These are phyloP conservation scores for Brenthis ino DNA, from an alignment of 2,888 invertebrate genomes.

Conservation along the genomic window DNA sequence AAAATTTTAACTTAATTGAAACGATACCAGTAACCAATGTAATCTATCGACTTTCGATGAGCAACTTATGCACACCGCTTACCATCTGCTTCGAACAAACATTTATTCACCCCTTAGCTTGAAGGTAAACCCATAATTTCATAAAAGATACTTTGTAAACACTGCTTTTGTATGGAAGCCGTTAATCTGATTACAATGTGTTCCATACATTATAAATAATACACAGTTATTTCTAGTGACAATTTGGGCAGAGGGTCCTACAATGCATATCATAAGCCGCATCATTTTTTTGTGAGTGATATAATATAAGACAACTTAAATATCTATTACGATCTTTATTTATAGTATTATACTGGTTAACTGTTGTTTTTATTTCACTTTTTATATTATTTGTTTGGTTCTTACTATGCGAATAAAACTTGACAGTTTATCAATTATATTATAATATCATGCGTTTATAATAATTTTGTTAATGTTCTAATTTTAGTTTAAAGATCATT, in stretches of 20 bases:
- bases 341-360: not conserved
- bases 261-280: not conserved
- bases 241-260: slow-evolving; percentile 18
- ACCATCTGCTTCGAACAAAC: slow-evolving; percentile 17
- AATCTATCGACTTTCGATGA: not conserved
- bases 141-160: slow-evolving; percentile 45
- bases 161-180: slow-evolving; percentile 46
- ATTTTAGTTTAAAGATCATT: no score
- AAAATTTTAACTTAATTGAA: not conserved
- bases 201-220: slow-evolving; percentile 13
- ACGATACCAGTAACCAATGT: not conserved
- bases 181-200: slow-evolving; percentile 54
- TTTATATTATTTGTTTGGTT: no score
- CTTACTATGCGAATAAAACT: no score
- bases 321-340: slow-evolving; percentile 1
- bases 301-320: not conserved
- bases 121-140: slow-evolving; percentile 42
- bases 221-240: slow-evolving; percentile 16
- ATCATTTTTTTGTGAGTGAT: not conserved
- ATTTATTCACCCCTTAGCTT: slow-evolving; percentile 30
- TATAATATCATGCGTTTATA: no score
- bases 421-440: no score
- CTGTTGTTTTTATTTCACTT: no score
- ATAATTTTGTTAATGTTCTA: no score
- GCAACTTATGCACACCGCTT: slow-evolving; percentile 11